These are phyloP conservation scores for Agrypnia vestita DNA, from an alignment of 1,140 invertebrate genomes.

Conservation along the genomic window DNA sequence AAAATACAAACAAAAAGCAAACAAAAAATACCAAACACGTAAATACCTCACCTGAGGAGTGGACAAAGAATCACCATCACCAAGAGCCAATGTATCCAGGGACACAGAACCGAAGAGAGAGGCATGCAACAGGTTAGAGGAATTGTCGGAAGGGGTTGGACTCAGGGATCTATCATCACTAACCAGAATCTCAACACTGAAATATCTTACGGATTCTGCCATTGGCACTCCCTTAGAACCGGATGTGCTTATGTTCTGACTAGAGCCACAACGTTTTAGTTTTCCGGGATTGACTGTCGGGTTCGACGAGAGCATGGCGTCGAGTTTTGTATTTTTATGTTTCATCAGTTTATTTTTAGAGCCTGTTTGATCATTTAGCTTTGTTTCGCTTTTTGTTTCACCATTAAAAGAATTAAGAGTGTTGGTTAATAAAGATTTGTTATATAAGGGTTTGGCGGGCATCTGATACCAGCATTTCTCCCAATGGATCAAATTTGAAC, in stretches of 20 bases:
- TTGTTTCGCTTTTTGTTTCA: conserved; percentile 47
- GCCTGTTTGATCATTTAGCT: conserved; percentile 28
- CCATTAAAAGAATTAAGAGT: conserved; percentile 11
- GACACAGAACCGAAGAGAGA: conserved; percentile 56
- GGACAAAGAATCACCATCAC: conserved; percentile 41
- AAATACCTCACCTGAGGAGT: conserved; percentile 60
- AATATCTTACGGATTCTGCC: conserved; percentile 46
- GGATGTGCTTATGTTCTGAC: conserved; percentile 39
- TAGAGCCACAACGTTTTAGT: conserved; percentile 39
- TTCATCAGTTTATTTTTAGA: conserved; percentile 27
- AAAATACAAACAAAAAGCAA: too few relatives aligned
- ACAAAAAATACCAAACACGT: neutral
- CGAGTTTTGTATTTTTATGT: conserved; percentile 30
- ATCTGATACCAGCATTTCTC: conserved; percentile 65
- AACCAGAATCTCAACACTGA: conserved; percentile 52
- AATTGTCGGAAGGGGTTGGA: conserved; percentile 44
- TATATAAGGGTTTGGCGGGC: conserved; percentile 24
- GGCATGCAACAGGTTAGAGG: conserved; percentile 49
- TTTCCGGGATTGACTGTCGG: neutral
- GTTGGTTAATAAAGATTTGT: conserved; percentile 13
- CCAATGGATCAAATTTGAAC: conserved; percentile 70
- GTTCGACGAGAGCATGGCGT: neutral
- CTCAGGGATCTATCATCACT: conserved; percentile 9
- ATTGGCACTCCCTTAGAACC: conserved; percentile 5
- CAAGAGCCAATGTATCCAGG: conserved; percentile 53